Evolutionary conservation across 2,113 vertebrate species (phyloP).

Genomic region (Ranitomeya variabilis): DNA sequence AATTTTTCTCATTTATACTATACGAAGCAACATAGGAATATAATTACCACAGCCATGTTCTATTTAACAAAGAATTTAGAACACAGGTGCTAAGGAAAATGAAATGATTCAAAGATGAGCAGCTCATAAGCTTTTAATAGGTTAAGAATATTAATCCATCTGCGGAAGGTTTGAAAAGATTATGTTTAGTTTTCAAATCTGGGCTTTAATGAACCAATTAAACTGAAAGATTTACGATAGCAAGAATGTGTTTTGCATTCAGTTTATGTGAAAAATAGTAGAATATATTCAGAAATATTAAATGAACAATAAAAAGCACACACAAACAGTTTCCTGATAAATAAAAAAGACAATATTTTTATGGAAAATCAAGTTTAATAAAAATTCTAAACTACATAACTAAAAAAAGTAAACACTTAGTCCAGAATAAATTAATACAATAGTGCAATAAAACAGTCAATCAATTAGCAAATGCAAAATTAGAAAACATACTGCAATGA

Average conservation of each 20-base stretch:
- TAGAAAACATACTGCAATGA: too few species aligned
- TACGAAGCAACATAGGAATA: neutral
- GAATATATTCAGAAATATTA: neutral
- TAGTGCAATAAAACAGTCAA: too few species aligned
- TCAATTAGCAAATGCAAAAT: too few species aligned
- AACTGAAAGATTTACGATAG: slow-evolving; percentile 50
- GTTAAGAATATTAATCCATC: slow-evolving; percentile 39
- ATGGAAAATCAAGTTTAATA: too few species aligned
- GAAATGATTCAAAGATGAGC: slow-evolving; percentile 49
- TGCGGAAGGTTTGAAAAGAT: slow-evolving; percentile 37
- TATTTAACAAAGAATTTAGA: slow-evolving; percentile 33
- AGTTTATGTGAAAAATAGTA: slow-evolving; percentile 13
- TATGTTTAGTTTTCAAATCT: slow-evolving; percentile 55
- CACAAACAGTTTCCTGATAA: neutral
- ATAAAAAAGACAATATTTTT: neutral
- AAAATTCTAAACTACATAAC: too few species aligned
- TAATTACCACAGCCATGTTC: slow-evolving; percentile 18
- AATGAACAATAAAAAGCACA: neutral
- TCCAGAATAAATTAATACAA: too few species aligned
- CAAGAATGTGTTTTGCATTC: slow-evolving; percentile 4
- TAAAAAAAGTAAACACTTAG: too few species aligned
- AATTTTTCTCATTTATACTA: neutral
- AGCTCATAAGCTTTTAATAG: slow-evolving; percentile 45
- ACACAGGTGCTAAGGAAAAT: slow-evolving; percentile 48
- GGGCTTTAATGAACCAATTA: slow-evolving; percentile 56